phyloP scores from a whole-genome alignment of 2,797 vertebrate genomes.

The Falco rusticolus region DNA sequence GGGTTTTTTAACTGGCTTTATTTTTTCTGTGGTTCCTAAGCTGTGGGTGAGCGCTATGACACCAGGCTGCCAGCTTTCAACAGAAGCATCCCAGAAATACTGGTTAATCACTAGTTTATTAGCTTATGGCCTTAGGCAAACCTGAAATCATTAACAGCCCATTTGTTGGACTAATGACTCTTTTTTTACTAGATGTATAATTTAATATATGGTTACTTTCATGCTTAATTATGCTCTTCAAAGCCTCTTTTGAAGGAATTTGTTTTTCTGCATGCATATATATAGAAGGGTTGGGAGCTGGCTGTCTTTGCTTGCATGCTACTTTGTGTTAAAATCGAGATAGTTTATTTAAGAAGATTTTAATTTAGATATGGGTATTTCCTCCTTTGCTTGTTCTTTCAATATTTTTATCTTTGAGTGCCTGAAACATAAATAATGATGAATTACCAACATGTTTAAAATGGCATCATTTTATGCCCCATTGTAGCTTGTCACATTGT shows the following conservation, averaged over 20 bases:
- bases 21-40: neutral
- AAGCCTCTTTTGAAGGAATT: slow-evolving; percentile 56
- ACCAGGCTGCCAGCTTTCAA: neutral
- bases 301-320: neutral
- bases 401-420: neutral
- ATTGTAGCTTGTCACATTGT: slow-evolving; percentile 1
- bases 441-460: neutral
- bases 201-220: slow-evolving; percentile 61
- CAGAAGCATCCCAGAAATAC: slow-evolving; percentile 39
- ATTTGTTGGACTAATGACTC: slow-evolving; percentile 64
- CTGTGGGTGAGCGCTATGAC: neutral
- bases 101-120: slow-evolving; percentile 49
- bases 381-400: neutral
- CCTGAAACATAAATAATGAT: neutral
- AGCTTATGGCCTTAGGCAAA: slow-evolving; percentile 45
- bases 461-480: neutral
- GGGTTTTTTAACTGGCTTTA: neutral
- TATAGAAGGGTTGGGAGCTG: neutral
- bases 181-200: slow-evolving; percentile 60
- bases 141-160: slow-evolving; percentile 61
- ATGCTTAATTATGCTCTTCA: slow-evolving; percentile 63
- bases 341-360: slow-evolving; percentile 19
- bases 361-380: neutral
- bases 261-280: neutral
- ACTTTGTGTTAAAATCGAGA: neutral